These are phyloP conservation scores for Apolygus lucorum DNA, from an alignment of 1,140 invertebrate genomes.

Conservation along the genomic window DNA sequence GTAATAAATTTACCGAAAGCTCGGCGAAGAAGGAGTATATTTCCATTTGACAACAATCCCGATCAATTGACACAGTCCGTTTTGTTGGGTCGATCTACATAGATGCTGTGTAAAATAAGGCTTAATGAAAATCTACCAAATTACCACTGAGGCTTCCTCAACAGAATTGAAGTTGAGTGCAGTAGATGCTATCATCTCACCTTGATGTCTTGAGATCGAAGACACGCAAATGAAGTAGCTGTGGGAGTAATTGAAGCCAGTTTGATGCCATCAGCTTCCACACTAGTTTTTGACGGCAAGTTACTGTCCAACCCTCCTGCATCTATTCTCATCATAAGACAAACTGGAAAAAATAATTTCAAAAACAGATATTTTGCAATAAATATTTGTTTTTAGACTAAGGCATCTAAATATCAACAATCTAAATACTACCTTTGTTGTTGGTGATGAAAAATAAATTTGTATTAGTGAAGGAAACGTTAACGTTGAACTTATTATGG, in stretches of 20 bases:
- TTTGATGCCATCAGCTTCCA: constrained; percentile 40
- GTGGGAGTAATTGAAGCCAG: constrained; percentile 37
- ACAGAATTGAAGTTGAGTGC: neutral
- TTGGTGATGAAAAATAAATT: constrained; percentile 56
- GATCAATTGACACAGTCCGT: too few relatives aligned
- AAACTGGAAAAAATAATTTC: constrained; percentile 41
- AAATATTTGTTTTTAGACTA: too few relatives aligned
- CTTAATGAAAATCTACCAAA: neutral
- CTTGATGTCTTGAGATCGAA: constrained; percentile 44
- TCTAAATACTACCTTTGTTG: constrained; percentile 46
- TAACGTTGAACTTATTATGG: constrained; percentile 23
- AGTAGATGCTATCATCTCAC: too few relatives aligned
- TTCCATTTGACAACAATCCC: too few relatives aligned
- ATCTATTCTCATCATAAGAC: constrained; percentile 49
- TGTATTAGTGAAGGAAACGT: constrained; percentile 49
- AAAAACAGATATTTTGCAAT: neutral
- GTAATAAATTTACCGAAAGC: too few relatives aligned
- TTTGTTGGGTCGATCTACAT: too few relatives aligned
- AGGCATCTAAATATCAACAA: too few relatives aligned
- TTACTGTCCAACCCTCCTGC: constrained; percentile 39
- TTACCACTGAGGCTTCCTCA: neutral
- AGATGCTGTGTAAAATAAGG: too few relatives aligned
- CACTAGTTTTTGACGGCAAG: constrained; percentile 36
- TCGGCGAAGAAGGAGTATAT: too few relatives aligned
- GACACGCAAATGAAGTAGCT: constrained; percentile 41